phyloP scores from a whole-genome alignment of 2,888 invertebrate genomes.

The Campoplex nolae region DNA sequence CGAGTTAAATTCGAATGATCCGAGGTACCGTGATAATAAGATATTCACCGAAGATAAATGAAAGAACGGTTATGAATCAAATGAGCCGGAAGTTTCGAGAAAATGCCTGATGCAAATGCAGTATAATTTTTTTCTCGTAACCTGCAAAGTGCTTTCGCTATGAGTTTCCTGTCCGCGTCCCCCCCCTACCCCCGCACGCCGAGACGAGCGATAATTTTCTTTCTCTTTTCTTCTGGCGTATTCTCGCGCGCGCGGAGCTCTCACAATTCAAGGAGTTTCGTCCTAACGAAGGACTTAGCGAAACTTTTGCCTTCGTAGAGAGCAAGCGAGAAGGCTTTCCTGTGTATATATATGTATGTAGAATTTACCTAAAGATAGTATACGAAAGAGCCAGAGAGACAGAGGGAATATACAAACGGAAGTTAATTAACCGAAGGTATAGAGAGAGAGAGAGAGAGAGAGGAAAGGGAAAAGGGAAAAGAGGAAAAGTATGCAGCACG shows the following conservation, averaged over 20 bases:
- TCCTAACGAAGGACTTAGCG: slow-evolving; percentile 67
- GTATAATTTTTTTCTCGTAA: slow-evolving; percentile 39
- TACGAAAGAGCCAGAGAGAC: slow-evolving; percentile 42
- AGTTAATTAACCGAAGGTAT: slow-evolving; percentile 67
- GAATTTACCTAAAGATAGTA: slow-evolving; percentile 26
- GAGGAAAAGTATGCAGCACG: slow-evolving; percentile 47
- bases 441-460: no score
- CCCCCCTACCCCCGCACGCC: no score
- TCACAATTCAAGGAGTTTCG: slow-evolving; percentile 62
- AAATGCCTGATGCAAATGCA: slow-evolving; percentile 41
- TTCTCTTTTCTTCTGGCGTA: background rate
- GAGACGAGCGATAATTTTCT: slow-evolving; percentile 16
- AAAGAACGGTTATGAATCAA: slow-evolving; percentile 40
- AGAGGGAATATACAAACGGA: slow-evolving; percentile 69
- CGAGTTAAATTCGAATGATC: slow-evolving; percentile 17
- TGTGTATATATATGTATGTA: background rate
- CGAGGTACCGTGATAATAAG: background rate
- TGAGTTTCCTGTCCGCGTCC: slow-evolving; percentile 44
- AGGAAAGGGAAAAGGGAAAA: no score
- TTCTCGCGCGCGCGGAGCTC: slow-evolving; percentile 16
- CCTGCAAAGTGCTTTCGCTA: slow-evolving; percentile 50
- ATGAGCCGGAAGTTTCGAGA: slow-evolving; percentile 35
- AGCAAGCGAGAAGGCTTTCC: background rate
- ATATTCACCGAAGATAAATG: slow-evolving; percentile 21
- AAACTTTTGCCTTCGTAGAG: slow-evolving; percentile 56